Evolutionary conservation across 2,113 vertebrate species (phyloP).

Genomic region (Stigmatopora argus): DNA sequence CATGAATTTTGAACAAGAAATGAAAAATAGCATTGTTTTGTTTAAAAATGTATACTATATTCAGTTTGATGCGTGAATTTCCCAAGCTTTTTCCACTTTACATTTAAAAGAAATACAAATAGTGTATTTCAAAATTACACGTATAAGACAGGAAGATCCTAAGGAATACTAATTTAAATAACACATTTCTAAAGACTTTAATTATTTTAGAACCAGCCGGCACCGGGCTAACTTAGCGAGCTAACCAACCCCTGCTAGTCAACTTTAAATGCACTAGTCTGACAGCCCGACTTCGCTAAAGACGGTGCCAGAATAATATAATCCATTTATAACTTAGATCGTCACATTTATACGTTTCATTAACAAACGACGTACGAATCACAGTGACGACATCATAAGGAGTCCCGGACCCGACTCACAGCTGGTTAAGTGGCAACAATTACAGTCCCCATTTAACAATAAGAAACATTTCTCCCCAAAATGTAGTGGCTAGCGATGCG

Average conservation of each 20-base stretch:
- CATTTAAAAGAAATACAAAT: not conserved
- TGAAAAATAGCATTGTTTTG: not conserved
- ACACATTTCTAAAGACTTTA: constrained; percentile 4
- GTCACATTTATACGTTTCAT: not conserved
- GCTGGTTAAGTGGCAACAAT: constrained; percentile 34
- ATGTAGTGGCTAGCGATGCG: no score
- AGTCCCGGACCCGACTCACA: constrained; percentile 21
- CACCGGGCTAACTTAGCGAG: constrained; percentile 23
- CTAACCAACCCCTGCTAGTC: constrained; percentile 45
- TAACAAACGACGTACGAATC: not conserved
- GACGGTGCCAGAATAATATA: not conserved
- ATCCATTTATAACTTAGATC: not conserved
- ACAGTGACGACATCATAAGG: not conserved
- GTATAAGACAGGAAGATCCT: no score
- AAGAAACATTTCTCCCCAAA: constrained; percentile 1
- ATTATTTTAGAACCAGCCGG: constrained; percentile 6
- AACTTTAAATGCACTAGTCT: constrained; percentile 29
- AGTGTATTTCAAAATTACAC: not conserved
- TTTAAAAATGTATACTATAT: not conserved
- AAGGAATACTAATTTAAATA: not conserved
- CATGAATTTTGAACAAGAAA: not conserved
- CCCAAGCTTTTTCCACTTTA: not conserved
- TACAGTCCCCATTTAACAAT: constrained; percentile 42
- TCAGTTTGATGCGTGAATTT: not conserved
- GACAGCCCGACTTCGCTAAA: not conserved